Evolutionary conservation across 2,888 invertebrate genomes (phyloP).

Genomic region (Xanthia togata): DNA sequence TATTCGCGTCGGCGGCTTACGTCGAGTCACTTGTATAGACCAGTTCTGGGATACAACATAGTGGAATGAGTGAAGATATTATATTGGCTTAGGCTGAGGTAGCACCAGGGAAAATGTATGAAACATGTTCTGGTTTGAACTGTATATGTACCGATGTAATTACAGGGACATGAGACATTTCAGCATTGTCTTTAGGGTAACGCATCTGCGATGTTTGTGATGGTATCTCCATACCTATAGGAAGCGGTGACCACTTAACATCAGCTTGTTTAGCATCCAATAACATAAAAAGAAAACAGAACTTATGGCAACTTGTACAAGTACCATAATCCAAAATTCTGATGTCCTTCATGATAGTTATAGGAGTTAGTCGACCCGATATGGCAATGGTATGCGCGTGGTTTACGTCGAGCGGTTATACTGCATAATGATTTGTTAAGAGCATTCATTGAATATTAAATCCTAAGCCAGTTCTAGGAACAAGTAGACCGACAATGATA

Average conservation of each 20-base stretch:
- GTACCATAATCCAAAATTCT: slow-evolving; percentile 1
- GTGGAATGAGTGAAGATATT: slow-evolving; percentile 5
- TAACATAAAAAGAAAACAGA: background rate
- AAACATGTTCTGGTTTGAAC: background rate
- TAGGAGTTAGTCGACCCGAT: slow-evolving; percentile 8
- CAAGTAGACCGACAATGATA: background rate
- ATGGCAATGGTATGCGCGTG: slow-evolving; percentile 38
- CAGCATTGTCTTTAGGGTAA: background rate
- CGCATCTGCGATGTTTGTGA: background rate
- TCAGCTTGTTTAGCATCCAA: background rate
- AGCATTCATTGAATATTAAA: slow-evolving; percentile 49
- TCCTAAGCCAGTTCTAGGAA: slow-evolving; percentile 33
- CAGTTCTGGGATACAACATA: slow-evolving; percentile 29
- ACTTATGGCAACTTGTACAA: background rate
- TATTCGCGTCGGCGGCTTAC: slow-evolving; percentile 63
- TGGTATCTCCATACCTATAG: no score
- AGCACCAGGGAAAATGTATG: background rate
- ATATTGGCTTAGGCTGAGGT: background rate
- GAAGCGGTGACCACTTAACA: background rate
- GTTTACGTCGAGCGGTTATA: slow-evolving; percentile 17
- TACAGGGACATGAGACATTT: background rate
- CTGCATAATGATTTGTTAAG: slow-evolving; percentile 47
- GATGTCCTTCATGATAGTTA: slow-evolving; percentile 24
- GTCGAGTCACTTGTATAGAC: slow-evolving; percentile 25
- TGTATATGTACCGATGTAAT: background rate